A percentile compares a stretch with the other conserved stretches of the same genome.
These are phyloP conservation scores for Dryoscopus gambensis DNA, from an alignment of 2,113 vertebrate genomes.

Conservation along the genomic window DNA sequence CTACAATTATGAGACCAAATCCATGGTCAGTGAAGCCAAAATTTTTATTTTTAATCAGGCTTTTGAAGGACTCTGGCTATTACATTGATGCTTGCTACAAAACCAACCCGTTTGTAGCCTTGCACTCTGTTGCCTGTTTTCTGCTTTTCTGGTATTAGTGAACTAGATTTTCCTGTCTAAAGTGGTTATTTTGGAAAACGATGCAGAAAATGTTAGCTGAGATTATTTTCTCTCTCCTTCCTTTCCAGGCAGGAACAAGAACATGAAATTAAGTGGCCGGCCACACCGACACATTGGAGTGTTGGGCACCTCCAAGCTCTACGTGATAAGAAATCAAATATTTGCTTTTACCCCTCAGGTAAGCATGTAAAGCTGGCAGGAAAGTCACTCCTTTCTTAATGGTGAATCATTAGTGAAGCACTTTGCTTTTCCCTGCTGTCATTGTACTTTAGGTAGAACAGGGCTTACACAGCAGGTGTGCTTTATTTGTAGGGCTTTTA, in stretches of 20 bases:
- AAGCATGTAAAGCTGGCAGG: background rate
- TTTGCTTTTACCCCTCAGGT: conserved; percentile 95
- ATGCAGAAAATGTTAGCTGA: background rate
- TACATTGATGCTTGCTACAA: background rate
- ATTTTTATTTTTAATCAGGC: background rate
- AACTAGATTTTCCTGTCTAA: background rate
- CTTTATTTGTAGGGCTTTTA: background rate
- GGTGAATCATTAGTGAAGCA: background rate
- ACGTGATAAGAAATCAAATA: conserved; percentile 88
- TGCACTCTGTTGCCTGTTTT: background rate
- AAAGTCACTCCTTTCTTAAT: background rate
- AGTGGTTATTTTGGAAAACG: background rate
- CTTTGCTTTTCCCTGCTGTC: background rate
- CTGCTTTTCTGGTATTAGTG: background rate
- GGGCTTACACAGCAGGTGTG: background rate
- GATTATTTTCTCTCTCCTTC: background rate
- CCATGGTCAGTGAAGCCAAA: background rate
- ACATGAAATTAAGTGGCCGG: conserved; percentile 88
- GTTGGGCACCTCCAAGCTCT: conserved; percentile 97
- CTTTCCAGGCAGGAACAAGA: conserved; percentile 85
- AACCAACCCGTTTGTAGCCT: background rate
- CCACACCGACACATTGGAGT: conserved; percentile 95
- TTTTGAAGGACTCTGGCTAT: background rate
- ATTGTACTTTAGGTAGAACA: background rate
- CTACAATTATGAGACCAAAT: background rate